Evolutionary conservation across 2,797 vertebrate species (phyloP), one percentile per base, ranked within the genome.

Genomic region (Pristis pectinata): DNA sequence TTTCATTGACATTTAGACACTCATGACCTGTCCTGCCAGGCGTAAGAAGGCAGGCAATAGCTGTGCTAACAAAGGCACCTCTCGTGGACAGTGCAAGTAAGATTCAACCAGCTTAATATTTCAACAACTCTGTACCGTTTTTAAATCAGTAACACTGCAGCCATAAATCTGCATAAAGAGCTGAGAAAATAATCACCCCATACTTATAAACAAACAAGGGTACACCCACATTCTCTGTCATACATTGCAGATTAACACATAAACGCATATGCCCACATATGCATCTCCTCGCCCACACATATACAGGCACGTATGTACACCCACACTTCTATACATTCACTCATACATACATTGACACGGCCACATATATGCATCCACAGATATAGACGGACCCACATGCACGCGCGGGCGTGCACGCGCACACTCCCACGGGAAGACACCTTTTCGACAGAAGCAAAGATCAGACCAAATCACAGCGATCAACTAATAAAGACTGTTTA

Each of bases 61-160:
- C 98, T 97, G 97, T 95, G 96, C 96, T 97, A 98, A 98, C 97
- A 98, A 98, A 97, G 97, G 96, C 96, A 95, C 95, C 95, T 96
- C 96, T 96, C 95, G 95, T 74, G 95, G 95, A 96, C 95, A 93
- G 96, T 96, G 96, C 96, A 96, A 96, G 96, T 95, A 95, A 27
- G 95, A 94, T 95, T 95, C 96, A 30, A 37, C 41, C 91, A 72
- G 41, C 4, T 44, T 30, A 70, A 44, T 93, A 67, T 72, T 93
- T 70, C 61, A 93, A 93, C n/a, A 92, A 92, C 37, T 41, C 89
- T 92, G 83, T 37, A 89, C 37, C 67, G 24, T 93, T 70, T 67
- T 93, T 1, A 93, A 93, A 30, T 93, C 91, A 27, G 61, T 70
- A 93, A 44, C 41, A 22, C 37, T 27, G 64, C 91, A 72, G 41